phyloP scores from a whole-genome alignment of 2,113 vertebrate genomes.

The Cololabis saira region DNA sequence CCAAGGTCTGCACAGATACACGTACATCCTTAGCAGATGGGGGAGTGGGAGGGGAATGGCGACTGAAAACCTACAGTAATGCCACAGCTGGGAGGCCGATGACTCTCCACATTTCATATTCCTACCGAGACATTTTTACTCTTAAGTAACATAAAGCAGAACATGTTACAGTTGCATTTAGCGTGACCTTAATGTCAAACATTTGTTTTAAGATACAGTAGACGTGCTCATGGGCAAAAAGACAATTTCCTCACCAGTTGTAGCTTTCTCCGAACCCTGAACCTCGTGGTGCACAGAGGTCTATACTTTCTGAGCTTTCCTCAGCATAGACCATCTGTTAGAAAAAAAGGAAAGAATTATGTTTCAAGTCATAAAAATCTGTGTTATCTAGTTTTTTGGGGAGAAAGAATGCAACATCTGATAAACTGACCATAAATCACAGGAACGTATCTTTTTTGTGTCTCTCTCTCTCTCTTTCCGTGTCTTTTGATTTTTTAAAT shows the following conservation, averaged over 20 bases:
- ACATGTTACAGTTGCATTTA: slow-evolving; percentile 28
- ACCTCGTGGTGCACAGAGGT: too few species aligned
- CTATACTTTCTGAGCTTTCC: too few species aligned
- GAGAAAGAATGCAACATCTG: slow-evolving; percentile 2
- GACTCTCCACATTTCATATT: slow-evolving; percentile 50
- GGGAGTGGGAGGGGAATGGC: slow-evolving; percentile 39
- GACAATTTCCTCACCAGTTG: slow-evolving; percentile 17
- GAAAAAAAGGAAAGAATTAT: too few species aligned
- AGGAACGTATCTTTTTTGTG: slow-evolving; percentile 17
- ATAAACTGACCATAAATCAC: slow-evolving; percentile 42
- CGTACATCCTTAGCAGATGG: slow-evolving; percentile 59
- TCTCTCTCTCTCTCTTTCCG: not conserved
- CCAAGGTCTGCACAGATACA: slow-evolving; percentile 51
- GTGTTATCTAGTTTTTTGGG: not conserved
- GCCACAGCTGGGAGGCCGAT: slow-evolving; percentile 38
- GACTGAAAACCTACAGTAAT: slow-evolving; percentile 49
- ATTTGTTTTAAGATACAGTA: not conserved
- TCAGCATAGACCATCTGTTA: too few species aligned
- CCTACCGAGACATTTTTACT: slow-evolving; percentile 42
- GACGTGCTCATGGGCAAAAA: too few species aligned
- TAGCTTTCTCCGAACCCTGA: slow-evolving; percentile 33
- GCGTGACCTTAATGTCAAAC: slow-evolving; percentile 21
- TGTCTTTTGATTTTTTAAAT: too few species aligned
- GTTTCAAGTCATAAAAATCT: too few species aligned
- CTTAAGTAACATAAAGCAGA: too few species aligned